phyloP scores from a whole-genome alignment of 2,113 vertebrate species.

The Triplophysa rosa region DNA sequence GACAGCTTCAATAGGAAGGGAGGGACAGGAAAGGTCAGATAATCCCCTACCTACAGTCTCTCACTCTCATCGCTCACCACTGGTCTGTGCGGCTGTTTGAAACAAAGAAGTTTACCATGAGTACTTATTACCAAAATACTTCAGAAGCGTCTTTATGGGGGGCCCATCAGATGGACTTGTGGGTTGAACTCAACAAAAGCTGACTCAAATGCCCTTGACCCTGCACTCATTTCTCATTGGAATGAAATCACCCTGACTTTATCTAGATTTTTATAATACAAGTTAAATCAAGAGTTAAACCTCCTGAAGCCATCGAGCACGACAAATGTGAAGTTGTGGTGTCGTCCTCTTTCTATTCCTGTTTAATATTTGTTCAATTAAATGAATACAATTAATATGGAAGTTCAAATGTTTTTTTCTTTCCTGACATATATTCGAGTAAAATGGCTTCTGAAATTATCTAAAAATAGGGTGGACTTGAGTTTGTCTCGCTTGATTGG shows the following conservation, averaged over 20 bases:
- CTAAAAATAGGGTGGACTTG: too few species aligned
- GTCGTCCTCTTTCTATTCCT: neutral
- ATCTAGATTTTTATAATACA: neutral
- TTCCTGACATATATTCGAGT: too few species aligned
- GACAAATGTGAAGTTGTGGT: neutral
- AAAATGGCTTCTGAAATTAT: too few species aligned
- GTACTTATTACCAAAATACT: conserved; percentile 17
- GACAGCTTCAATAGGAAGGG: conserved; percentile 69
- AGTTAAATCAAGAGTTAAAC: neutral
- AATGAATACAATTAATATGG: neutral
- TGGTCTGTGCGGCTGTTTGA: neutral
- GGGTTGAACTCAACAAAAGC: conserved; percentile 1
- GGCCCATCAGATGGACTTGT: neutral
- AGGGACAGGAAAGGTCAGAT: conserved; percentile 72
- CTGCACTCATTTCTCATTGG: neutral
- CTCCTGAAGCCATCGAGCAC: neutral
- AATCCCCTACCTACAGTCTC: conserved; percentile 58
- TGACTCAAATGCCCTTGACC: neutral
- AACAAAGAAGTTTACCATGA: conserved; percentile 7
- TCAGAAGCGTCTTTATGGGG: neutral
- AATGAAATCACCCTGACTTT: neutral
- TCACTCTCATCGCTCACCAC: conserved; percentile 53
- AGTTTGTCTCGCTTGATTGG: too few species aligned
- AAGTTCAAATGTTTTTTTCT: too few species aligned
- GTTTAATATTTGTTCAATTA: neutral